These are phyloP conservation scores for Abrostola tripartita DNA, from an alignment of 2,888 invertebrate species.

Conservation along the genomic window DNA sequence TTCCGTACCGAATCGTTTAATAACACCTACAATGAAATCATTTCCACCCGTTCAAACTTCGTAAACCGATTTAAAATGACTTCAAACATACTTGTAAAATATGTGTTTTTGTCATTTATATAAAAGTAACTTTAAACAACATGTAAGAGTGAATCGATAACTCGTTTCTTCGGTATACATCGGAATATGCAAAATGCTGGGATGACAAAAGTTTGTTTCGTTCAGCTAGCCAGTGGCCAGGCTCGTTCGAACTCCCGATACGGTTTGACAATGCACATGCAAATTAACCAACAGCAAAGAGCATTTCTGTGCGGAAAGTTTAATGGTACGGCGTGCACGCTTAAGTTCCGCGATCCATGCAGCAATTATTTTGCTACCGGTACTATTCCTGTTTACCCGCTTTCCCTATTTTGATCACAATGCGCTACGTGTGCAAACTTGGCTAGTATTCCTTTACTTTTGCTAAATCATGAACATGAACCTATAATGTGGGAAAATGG, in stretches of 20 bases:
- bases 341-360: constrained; percentile 76
- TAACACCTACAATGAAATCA: constrained; percentile 48
- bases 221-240: constrained; percentile 75
- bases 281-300: constrained; percentile 81
- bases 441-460: constrained; percentile 56
- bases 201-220: constrained; percentile 79
- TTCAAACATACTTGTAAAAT: constrained; percentile 34
- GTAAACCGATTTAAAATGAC: constrained; percentile 55
- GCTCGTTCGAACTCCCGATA: constrained; percentile 80
- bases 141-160: constrained; percentile 51
- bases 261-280: constrained; percentile 87
- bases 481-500: constrained; percentile 50
- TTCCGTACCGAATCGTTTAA: constrained; percentile 61
- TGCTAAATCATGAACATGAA: constrained; percentile 40
- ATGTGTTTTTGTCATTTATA: too few species aligned
- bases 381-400: constrained; percentile 63
- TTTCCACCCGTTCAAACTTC: constrained; percentile 55
- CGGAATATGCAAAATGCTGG: constrained; percentile 70
- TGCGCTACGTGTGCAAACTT: constrained; percentile 52
- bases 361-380: constrained; percentile 73
- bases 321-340: constrained; percentile 73
- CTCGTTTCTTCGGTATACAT: constrained; percentile 64
- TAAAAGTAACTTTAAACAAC: constrained; percentile 36
- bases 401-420: constrained; percentile 65
- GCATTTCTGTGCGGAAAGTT: constrained; percentile 81